Percentiles rank a stretch among this genome's conserved stretches.
phyloP scores from a whole-genome alignment of 1,140 invertebrate genomes.

The Holcopasites calliopsidis region DNA sequence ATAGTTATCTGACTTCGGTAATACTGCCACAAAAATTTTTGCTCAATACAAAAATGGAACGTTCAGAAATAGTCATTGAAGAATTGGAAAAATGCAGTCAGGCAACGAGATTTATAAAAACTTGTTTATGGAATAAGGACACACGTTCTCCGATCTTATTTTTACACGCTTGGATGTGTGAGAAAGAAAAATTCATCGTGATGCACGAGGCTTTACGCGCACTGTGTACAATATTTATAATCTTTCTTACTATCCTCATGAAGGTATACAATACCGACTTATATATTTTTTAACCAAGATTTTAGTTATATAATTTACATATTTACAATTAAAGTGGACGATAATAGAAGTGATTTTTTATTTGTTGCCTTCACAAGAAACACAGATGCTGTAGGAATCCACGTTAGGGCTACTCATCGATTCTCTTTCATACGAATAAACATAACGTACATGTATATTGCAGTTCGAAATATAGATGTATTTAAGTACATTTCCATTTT shows the following conservation, averaged over 20 bases:
- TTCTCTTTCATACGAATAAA: not conserved
- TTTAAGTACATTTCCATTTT: slow-evolving; percentile 33
- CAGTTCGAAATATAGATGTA: slow-evolving; percentile 25
- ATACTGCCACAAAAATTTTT: slow-evolving; percentile 46
- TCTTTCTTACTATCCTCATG: slow-evolving; percentile 6
- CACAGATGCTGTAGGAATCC: not conserved
- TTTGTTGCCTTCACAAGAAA: slow-evolving; percentile 28
- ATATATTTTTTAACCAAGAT: slow-evolving; percentile 4
- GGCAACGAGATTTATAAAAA: slow-evolving; percentile 1
- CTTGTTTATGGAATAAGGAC: slow-evolving; percentile 9
- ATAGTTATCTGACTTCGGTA: slow-evolving; percentile 37
- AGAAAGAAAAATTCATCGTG: slow-evolving; percentile 12
- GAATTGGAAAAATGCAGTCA: not conserved
- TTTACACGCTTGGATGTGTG: slow-evolving; percentile 40
- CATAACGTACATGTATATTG: not conserved
- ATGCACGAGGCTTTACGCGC: slow-evolving; percentile 22
- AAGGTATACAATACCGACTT: slow-evolving; percentile 30
- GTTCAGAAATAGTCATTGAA: not conserved
- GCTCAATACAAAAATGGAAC: slow-evolving; percentile 25
- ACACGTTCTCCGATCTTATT: not conserved
- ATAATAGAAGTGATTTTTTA: slow-evolving; percentile 12
- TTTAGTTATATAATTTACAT: slow-evolving; percentile 33
- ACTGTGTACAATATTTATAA: no score
- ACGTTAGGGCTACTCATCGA: slow-evolving; percentile 15
- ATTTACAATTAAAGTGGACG: slow-evolving; percentile 25